Conservation (phyloP, 2,797 vertebrate species). For the Alauda arvensis region DNA sequence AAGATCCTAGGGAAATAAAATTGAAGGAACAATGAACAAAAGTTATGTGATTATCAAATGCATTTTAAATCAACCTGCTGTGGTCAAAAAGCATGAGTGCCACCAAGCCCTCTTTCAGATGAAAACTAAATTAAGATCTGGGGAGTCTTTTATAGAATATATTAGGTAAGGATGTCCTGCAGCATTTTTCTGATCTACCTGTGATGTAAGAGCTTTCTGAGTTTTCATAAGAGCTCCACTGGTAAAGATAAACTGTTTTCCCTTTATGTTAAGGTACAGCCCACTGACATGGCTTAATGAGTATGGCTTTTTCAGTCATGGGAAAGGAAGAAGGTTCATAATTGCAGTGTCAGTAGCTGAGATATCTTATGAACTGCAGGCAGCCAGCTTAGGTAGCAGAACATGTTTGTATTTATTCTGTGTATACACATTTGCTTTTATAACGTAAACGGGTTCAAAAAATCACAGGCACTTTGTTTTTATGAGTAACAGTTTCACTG, state of each 20-base stretch:
- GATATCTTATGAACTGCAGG: neutral
- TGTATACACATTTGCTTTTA: neutral
- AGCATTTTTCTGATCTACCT: neutral
- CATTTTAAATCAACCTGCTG: neutral
- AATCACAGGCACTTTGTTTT: neutral
- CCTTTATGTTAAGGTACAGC: neutral
- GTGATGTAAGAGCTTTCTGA: neutral
- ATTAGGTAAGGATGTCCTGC: neutral
- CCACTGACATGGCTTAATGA: neutral
- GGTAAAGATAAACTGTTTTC: neutral
- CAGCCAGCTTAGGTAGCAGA: neutral
- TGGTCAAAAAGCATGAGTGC: neutral
- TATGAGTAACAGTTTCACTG: neutral
- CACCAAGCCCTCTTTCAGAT: neutral
- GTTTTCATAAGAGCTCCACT: neutral
- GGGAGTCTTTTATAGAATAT: neutral
- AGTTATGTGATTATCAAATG: neutral
- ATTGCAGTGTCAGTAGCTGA: neutral
- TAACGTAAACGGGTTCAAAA: neutral
- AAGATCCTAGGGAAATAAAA: neutral
- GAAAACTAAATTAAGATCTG: neutral
- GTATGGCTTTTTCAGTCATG: neutral
- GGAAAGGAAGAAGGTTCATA: neutral
- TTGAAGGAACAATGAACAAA: neutral
- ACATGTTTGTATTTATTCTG: neutral